Evolutionary conservation across 2,797 vertebrate species (phyloP).

Genomic region (Pitangus sulphuratus): DNA sequence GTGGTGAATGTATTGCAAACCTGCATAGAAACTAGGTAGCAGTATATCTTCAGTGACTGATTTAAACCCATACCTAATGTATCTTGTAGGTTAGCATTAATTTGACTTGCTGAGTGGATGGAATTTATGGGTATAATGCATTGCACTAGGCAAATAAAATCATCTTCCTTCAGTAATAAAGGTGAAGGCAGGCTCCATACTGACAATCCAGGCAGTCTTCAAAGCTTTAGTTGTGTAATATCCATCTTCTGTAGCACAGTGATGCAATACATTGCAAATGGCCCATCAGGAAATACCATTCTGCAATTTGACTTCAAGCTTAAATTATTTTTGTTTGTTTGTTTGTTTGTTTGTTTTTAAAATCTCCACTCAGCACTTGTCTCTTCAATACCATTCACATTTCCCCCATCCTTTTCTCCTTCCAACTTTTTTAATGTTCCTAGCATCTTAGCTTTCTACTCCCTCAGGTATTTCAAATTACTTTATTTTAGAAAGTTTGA

Average conservation of each 20-base stretch:
- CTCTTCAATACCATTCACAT: neutral
- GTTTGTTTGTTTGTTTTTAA: too few relatives aligned
- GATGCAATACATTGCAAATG: neutral
- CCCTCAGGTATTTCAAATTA: neutral
- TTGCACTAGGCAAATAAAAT: constrained; percentile 79
- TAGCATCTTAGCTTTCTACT: neutral
- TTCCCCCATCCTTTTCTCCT: neutral
- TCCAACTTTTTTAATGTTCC: neutral
- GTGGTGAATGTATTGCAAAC: constrained; percentile 74
- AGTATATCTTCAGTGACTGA: constrained; percentile 80
- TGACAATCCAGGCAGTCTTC: constrained; percentile 64
- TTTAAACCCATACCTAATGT: constrained; percentile 79
- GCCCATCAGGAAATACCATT: neutral
- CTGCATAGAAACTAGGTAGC: constrained; percentile 70
- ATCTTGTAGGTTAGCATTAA: constrained; percentile 80
- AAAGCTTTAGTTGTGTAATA: neutral
- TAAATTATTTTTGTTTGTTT: neutral
- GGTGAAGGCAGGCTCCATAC: constrained; percentile 60
- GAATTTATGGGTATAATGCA: constrained; percentile 78
- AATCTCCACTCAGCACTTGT: neutral
- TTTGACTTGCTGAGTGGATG: constrained; percentile 80
- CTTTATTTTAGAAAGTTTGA: neutral
- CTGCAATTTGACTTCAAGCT: neutral
- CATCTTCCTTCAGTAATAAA: constrained; percentile 75
- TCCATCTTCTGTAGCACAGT: neutral